phyloP scores from a whole-genome alignment of 2,888 invertebrate genomes.

The Eurytoma californica region DNA sequence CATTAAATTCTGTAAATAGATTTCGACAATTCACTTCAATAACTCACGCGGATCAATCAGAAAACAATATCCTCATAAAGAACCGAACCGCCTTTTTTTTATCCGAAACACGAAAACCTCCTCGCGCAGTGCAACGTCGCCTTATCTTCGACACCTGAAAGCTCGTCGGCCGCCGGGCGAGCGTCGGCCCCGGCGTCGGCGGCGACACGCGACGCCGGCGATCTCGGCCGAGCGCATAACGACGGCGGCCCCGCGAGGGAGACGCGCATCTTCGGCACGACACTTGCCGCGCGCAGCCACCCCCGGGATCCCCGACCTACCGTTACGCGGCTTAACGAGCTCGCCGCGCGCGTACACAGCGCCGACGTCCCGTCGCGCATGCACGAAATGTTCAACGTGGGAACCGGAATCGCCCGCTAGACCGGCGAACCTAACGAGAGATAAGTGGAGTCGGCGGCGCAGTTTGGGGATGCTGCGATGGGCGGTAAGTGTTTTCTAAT shows the following conservation, averaged over 20 bases:
- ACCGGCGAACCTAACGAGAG: no score
- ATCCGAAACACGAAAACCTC: no score
- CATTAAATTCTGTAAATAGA: no score
- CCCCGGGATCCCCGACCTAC: slow-evolving; percentile 67
- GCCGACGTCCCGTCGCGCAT: slow-evolving; percentile 73
- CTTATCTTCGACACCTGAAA: no score
- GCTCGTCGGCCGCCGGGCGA: slow-evolving; percentile 10
- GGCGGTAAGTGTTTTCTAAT: no score
- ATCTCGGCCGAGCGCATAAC: not conserved
- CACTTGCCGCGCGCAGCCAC: slow-evolving; percentile 31
- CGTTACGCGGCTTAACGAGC: slow-evolving; percentile 75
- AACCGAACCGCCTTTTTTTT: no score
- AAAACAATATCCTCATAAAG: no score
- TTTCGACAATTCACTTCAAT: no score
- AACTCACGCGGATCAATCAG: no score
- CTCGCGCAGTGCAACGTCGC: no score
- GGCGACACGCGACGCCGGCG: not conserved
- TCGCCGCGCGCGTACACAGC: slow-evolving; percentile 59
- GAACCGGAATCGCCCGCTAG: slow-evolving; percentile 72
- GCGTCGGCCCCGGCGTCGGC: not conserved
- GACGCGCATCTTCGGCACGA: not conserved
- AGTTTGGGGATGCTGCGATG: no score
- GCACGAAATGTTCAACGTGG: slow-evolving; percentile 75
- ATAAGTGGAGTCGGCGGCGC: no score
- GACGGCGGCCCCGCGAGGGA: slow-evolving; percentile 8